Base-by-base conservation (phyloP, 2,888 invertebrate species). In the Ichneumoninae sp. region DNA sequence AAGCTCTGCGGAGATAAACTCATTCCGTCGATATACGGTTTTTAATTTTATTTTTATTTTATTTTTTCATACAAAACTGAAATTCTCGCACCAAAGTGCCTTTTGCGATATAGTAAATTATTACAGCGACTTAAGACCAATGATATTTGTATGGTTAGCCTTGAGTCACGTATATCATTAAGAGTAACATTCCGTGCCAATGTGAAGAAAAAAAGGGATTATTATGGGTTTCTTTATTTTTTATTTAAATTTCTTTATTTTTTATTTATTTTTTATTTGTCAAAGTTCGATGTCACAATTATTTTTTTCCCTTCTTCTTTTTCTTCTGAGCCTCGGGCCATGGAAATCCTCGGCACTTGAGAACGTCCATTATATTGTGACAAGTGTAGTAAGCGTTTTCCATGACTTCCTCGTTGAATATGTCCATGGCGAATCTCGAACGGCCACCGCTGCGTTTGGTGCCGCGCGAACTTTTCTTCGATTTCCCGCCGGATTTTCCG, bases 371-470 rank as follows among this genome's bases (percentile, higher is more conserved):
- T 0, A 98, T 97, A 92, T 98, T 98, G 92, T 98, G 98, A 88
- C 98, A 98, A 0, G 97, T 98, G 91, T 97, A 98, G 93, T 98
- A 98, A 0, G 98, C 98, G 91, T 98, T 98, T 87, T 98, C 97
- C 98, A 98, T 98, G 0, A 98, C 98, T 2, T 97, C 96, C 89
- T 98, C 97, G 87, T 97, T 97, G 90, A 98, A 96, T 91, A 98
- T 97, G 90, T 98, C 98, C 76, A 97, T 96, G 50, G 96, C 96
- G 89, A 96, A 96, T 89, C 96, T 95, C 3, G 96, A 95, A 85
- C 94, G 94, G 75, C 96, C 95, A 70, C 95, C 96, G 83, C 95
- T 95, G 87, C 95, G 95, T 88, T 95, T 90, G 5, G 89, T 85
- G 1, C 95, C 16, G 94, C 94, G 77, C 94, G 94, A 76, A 93